phyloP scores from a whole-genome alignment of 2,888 invertebrate genomes.

The Cephonodes hylas region DNA sequence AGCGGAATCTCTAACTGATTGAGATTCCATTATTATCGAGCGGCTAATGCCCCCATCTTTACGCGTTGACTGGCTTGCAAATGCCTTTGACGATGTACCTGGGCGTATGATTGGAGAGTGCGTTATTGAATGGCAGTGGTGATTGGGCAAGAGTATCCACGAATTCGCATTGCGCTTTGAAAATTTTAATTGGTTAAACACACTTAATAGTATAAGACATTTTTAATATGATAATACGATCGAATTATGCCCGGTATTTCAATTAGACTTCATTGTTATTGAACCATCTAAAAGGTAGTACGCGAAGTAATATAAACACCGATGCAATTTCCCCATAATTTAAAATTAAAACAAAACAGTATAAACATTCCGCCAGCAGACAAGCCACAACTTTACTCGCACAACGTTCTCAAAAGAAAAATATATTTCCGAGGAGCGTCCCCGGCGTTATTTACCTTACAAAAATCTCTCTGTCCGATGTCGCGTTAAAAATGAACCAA shows the following conservation, averaged over 20 bases:
- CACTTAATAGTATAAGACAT: no score
- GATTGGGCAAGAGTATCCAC: no score
- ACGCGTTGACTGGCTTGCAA: conserved; percentile 2
- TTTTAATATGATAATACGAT: no score
- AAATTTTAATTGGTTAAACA: no score
- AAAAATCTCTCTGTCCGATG: conserved; percentile 37
- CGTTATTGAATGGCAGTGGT: not conserved
- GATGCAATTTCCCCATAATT: not conserved
- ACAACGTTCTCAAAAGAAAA: conserved; percentile 29
- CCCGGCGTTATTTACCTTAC: conserved; percentile 40
- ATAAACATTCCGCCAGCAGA: not conserved
- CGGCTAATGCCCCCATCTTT: conserved; percentile 17
- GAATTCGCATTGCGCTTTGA: no score
- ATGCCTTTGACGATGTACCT: conserved; percentile 5
- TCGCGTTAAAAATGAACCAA: conserved; percentile 47
- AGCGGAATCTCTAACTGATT: conserved; percentile 55
- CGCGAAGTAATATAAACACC: not conserved
- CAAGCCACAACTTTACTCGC: conserved; percentile 22
- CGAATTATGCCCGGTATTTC: no score
- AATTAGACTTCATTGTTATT: no score
- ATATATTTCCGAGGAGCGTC: conserved; percentile 31
- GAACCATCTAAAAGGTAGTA: no score
- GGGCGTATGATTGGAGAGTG: not conserved
- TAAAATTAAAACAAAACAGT: not conserved
- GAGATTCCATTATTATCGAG: conserved; percentile 77